Evolutionary conservation across 2,888 invertebrate genomes (phyloP).

Genomic region (Boloria selene): DNA sequence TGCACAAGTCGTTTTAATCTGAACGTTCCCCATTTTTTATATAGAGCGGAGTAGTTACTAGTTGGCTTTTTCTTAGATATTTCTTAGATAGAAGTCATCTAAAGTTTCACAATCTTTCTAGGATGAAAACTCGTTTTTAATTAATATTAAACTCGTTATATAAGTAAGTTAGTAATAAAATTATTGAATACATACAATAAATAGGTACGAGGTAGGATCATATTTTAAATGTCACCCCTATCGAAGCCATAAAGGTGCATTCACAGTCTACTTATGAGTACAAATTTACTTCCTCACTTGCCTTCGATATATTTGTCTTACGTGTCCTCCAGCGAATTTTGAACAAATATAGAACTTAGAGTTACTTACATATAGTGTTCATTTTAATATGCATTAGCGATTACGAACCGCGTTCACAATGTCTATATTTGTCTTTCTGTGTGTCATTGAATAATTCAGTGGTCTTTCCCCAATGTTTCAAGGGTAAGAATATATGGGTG

Average conservation of each 20-base stretch:
- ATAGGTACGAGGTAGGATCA: conserved; percentile 1
- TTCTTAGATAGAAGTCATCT: neutral
- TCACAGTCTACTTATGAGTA: conserved; percentile 73
- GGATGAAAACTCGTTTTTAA: too few species aligned
- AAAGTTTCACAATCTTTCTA: too few species aligned
- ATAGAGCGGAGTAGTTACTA: neutral
- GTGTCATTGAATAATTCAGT: conserved; percentile 81
- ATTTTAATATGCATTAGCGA: conserved; percentile 57
- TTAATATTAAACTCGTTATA: too few species aligned
- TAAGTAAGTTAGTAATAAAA: too few species aligned
- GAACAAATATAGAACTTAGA: conserved; percentile 69
- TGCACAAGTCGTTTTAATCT: neutral
- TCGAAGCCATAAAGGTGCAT: conserved; percentile 68
- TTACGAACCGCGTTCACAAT: conserved; percentile 61
- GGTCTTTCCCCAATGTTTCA: conserved; percentile 78
- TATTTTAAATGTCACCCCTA: conserved; percentile 53
- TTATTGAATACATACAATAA: too few species aligned
- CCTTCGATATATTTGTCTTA: conserved; percentile 77
- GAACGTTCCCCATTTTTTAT: neutral
- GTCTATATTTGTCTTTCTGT: conserved; percentile 79
- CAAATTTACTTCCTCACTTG: conserved; percentile 72
- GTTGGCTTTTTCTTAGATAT: too few species aligned
- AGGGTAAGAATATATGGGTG: conserved; percentile 77
- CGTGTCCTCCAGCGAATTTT: conserved; percentile 65
- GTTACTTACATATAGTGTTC: conserved; percentile 54